Base-by-base conservation (phyloP, 2,888 invertebrate genomes). In the Drosophila atripex region DNA sequence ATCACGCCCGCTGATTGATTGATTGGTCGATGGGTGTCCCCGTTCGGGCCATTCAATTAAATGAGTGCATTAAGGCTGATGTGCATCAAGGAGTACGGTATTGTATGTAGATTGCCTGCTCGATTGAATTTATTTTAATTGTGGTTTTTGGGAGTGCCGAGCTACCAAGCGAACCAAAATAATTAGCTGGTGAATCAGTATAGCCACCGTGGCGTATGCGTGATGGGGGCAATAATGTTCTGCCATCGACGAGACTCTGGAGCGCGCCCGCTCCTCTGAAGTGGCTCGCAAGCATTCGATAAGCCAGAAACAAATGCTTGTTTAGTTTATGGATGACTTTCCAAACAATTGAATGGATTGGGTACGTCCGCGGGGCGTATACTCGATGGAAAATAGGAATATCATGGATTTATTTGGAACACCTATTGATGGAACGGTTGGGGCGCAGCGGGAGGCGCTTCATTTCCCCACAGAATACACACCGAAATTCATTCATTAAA, bases 1-100 rank as follows among this genome's bases (percentile, higher is more conserved):
- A 80, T 66, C 78, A 63, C 53, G 78, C 61, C 38, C 57, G 68
- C 58, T 66, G 75, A 76, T 75, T 83, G 78, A 83, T 83, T 75
- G 79, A 82, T 85, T 82, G 76, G 54, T 69, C 28, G 69, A 68
- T 56, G 55, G 66, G 77, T 76, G 75, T 75, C 61, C 54, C 56
- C 59, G 14, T 16, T 43, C 16, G 35, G 35, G 41, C 50, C 50
- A 60, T 55, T 54, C 71, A 78, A 80, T 80, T 80, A 64, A 76
- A 49, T 70, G 76, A 59, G 78, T 80, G 70, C 74, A 66, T 55
- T 68, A 28, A 54, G 47, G 25, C 43, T 2, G 16, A 47, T 46
- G 38, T 45, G 63, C 47, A 49, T 30, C 30, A 7, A 16, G 21
- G 38, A 16, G 16, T 14, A 61, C 57, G 39, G 32, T 39, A 47